A percentile compares a stretch with the other conserved stretches of the same genome.
Conservation (phyloP, 1,140 invertebrate species). For the Drosophila tristis region DNA sequence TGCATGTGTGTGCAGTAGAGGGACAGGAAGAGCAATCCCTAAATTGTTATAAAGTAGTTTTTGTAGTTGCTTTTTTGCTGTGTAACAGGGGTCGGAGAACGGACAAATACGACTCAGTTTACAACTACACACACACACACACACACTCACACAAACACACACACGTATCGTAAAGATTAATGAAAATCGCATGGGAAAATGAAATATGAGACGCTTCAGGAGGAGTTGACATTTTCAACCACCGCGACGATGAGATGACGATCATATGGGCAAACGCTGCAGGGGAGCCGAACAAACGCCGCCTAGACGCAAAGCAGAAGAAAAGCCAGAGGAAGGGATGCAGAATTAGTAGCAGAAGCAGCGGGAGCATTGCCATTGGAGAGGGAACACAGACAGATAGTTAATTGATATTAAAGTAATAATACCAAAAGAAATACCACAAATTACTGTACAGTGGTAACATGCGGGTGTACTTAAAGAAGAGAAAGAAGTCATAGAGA, state of each 20-base stretch:
- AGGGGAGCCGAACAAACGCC: constrained; percentile 20
- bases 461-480: constrained; percentile 17
- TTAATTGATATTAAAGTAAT: constrained; percentile 42
- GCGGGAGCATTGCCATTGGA: background rate
- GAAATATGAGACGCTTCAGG: constrained; percentile 63
- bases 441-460: constrained; percentile 24
- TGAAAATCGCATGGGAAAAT: constrained; percentile 74
- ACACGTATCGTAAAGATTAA: constrained; percentile 54
- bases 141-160: constrained; percentile 13
- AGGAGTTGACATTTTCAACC: constrained; percentile 48
- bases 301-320: constrained; percentile 7
- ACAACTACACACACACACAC: constrained; percentile 18
- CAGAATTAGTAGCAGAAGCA: constrained; percentile 7
- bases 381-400: background rate
- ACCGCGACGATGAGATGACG: constrained; percentile 40
- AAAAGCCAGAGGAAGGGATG: background rate
- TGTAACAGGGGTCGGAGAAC: background rate
- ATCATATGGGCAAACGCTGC: constrained; percentile 43
- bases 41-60: constrained; percentile 64
- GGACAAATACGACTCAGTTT: constrained; percentile 31
- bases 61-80: constrained; percentile 27
- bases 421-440: constrained; percentile 15
- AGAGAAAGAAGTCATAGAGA: no score
- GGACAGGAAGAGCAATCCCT: constrained; percentile 27
- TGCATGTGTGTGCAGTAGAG: constrained; percentile 8